phyloP scores from a whole-genome alignment of 2,113 vertebrate species.

The Picathartes gymnocephalus region DNA sequence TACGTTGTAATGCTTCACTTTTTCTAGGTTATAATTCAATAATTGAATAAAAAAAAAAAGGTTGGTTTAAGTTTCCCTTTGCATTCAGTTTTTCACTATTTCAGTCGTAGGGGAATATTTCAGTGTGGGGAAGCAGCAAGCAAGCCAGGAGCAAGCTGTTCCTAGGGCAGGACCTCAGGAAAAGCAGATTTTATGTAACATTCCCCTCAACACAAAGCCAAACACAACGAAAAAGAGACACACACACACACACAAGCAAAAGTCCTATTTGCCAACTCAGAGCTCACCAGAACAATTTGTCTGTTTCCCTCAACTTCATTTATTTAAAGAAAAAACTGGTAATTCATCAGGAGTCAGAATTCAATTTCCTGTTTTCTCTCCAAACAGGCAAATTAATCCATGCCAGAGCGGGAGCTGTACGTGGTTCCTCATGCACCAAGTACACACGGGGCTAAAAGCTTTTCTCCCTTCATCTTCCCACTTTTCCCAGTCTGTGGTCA shows the following conservation, averaged over 20 bases:
- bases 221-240: background rate
- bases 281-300: background rate
- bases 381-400: constrained; percentile 17
- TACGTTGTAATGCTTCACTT: constrained; percentile 59
- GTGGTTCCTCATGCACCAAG: background rate
- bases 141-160: background rate
- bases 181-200: background rate
- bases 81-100: background rate
- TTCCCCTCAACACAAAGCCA: background rate
- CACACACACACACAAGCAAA: background rate
- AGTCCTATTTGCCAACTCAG: background rate
- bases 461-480: constrained; percentile 84
- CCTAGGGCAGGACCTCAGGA: background rate
- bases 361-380: constrained; percentile 46
- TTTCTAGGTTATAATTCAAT: constrained; percentile 65
- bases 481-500: constrained; percentile 96
- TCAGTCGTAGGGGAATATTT: background rate
- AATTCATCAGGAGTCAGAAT: constrained; percentile 9
- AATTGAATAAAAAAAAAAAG: constrained; percentile 52
- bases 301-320: constrained; percentile 59
- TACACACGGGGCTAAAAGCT: background rate
- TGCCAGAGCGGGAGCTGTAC: background rate
- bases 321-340: constrained; percentile 39
- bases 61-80: constrained; percentile 51
- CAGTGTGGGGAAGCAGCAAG: background rate